These are phyloP conservation scores for Pachyrhynchus sulphureomaculatus DNA, from an alignment of 1,140 invertebrate genomes.

Conservation along the genomic window DNA sequence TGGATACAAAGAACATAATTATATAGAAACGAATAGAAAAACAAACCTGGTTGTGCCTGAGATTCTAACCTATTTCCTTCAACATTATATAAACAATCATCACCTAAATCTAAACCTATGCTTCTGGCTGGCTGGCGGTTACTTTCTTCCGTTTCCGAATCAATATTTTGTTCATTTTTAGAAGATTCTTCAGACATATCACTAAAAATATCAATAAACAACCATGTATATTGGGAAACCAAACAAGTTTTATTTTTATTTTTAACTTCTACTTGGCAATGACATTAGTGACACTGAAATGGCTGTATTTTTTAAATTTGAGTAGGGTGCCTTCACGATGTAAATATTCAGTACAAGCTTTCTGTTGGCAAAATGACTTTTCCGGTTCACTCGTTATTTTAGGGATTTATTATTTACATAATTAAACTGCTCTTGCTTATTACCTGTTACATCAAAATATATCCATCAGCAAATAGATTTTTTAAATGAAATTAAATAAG, in stretches of 20 bases:
- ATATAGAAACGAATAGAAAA: slow-evolving; percentile 5
- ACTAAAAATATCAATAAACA: neutral
- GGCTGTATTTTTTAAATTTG: too few species aligned
- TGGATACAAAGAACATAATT: neutral
- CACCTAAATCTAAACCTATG: slow-evolving; percentile 40
- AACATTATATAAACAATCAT: slow-evolving; percentile 35
- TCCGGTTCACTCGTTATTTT: too few species aligned
- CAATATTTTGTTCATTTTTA: slow-evolving; percentile 10
- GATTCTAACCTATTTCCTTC: slow-evolving; percentile 41
- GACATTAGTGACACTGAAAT: too few species aligned
- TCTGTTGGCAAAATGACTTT: too few species aligned
- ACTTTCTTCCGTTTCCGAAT: slow-evolving; percentile 22
- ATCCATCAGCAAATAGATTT: too few species aligned
- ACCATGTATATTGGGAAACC: neutral
- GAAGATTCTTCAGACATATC: slow-evolving; percentile 7
- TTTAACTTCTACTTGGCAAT: neutral
- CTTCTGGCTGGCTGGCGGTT: slow-evolving; percentile 12
- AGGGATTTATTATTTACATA: too few species aligned
- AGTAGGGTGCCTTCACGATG: too few species aligned
- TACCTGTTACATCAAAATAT: too few species aligned
- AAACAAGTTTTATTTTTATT: neutral
- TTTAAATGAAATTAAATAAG: too few species aligned
- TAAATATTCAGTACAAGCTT: too few species aligned
- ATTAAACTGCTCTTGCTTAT: too few species aligned
- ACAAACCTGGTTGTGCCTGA: slow-evolving; percentile 20